A percentile compares a stretch with the other conserved stretches of the same genome.
Evolutionary conservation across 2,113 vertebrate species (phyloP).

Genomic region (Egretta garzetta): DNA sequence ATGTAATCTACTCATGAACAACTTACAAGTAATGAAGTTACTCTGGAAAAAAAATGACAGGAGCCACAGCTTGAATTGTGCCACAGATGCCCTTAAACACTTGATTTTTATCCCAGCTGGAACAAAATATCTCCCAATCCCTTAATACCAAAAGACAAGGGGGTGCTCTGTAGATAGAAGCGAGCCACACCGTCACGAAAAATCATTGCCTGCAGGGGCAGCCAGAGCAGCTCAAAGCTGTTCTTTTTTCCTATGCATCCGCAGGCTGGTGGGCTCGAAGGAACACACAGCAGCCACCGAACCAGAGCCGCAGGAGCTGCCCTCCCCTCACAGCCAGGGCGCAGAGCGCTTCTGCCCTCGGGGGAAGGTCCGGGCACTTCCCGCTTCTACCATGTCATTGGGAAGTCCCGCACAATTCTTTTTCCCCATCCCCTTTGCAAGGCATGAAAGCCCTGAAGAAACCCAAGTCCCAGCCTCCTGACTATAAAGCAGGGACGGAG

Average conservation of each 20-base stretch:
- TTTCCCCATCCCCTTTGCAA: not conserved
- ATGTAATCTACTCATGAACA: not conserved
- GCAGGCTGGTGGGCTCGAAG: not conserved
- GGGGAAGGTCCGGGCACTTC: not conserved
- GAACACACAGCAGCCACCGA: not conserved
- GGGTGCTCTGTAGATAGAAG: not conserved
- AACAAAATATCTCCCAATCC: not conserved
- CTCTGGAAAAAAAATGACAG: not conserved
- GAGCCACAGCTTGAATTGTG: not conserved
- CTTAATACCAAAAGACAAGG: not conserved
- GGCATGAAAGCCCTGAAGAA: not conserved
- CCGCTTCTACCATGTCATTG: not conserved
- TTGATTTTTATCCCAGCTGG: not conserved
- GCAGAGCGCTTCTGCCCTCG: not conserved
- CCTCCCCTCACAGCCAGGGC: not conserved
- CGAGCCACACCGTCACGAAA: not conserved
- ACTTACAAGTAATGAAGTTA: not conserved
- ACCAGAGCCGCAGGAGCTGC: fast-evolving
- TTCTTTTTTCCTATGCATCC: not conserved
- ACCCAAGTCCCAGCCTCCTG: not conserved
- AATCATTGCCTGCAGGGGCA: not conserved
- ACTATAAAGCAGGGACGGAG: fast-evolving
- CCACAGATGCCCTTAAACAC: not conserved
- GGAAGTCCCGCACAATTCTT: not conserved
- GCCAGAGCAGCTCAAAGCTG: not conserved